phyloP scores from a whole-genome alignment of 2,797 vertebrate species.

The Gymnothorax javanicus region DNA sequence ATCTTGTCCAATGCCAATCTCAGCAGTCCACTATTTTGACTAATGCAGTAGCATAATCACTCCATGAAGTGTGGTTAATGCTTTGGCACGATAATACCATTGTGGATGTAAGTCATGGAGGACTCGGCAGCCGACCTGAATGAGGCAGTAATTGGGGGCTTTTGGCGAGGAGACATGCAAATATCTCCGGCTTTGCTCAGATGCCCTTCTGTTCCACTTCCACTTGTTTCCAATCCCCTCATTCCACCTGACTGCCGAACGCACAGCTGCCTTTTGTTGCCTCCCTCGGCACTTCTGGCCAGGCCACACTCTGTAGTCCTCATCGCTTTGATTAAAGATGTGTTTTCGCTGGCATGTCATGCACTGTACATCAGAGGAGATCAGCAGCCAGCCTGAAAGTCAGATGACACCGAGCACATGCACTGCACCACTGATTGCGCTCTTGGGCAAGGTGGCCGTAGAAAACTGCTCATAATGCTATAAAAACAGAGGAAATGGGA shows the following conservation, averaged over 20 bases:
- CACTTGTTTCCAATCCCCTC: slow-evolving; percentile 79
- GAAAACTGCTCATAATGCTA: slow-evolving; percentile 13
- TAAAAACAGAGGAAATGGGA: slow-evolving; percentile 35
- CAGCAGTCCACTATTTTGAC: slow-evolving; percentile 48
- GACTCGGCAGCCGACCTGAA: slow-evolving; percentile 45
- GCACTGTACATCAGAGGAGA: slow-evolving; percentile 91
- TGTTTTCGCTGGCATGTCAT: slow-evolving; percentile 83
- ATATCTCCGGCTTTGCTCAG: slow-evolving; percentile 66
- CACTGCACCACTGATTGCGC: slow-evolving; percentile 48
- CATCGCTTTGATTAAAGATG: slow-evolving; percentile 83
- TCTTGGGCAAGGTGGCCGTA: slow-evolving; percentile 33
- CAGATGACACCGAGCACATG: slow-evolving; percentile 86
- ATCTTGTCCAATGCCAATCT: neutral
- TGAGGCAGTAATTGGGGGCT: slow-evolving; percentile 64
- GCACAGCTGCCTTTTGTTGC: slow-evolving; percentile 78
- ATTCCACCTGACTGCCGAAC: slow-evolving; percentile 87
- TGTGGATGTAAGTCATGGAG: slow-evolving; percentile 41
- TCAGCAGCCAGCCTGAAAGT: slow-evolving; percentile 88
- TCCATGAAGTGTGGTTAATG: slow-evolving; percentile 50
- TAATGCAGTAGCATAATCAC: slow-evolving; percentile 47
- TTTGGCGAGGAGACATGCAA: slow-evolving; percentile 66
- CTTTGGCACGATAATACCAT: slow-evolving; percentile 57
- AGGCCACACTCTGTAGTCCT: slow-evolving; percentile 71
- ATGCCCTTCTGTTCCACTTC: slow-evolving; percentile 69
- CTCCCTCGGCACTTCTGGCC: slow-evolving; percentile 68